Conservation (phyloP, 2,888 invertebrate species). For the Trachelus troglodyta region DNA sequence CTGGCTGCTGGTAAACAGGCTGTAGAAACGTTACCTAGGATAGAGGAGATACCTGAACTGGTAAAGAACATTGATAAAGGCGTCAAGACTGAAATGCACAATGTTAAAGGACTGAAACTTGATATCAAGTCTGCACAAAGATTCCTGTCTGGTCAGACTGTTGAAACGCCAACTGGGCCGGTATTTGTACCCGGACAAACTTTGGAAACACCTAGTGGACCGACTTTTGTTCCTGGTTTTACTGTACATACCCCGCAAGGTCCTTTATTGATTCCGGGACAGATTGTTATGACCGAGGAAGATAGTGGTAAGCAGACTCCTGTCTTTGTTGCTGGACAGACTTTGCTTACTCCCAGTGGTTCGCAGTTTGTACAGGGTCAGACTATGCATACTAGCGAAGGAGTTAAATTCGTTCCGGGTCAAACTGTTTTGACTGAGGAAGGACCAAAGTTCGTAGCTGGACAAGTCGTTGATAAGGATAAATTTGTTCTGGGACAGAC, state of each 20-base stretch:
- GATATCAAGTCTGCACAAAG: constrained; percentile 76
- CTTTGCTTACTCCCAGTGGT: constrained; percentile 70
- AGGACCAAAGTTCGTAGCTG: constrained; percentile 74
- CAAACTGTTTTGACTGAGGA: constrained; percentile 74
- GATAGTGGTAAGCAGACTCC: constrained; percentile 69
- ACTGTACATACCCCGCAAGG: constrained; percentile 77
- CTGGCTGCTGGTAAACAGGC: constrained; percentile 67
- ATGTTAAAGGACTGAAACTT: constrained; percentile 74
- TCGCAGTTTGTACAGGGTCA: constrained; percentile 74
- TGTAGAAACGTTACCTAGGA: constrained; percentile 71
- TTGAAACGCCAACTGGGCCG: constrained; percentile 77
- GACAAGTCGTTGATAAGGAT: constrained; percentile 68
- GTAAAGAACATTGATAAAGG: constrained; percentile 69
- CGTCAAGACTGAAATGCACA: constrained; percentile 71
- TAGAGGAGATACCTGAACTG: constrained; percentile 74
- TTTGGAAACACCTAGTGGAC: constrained; percentile 75
- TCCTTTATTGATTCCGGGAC: constrained; percentile 79
- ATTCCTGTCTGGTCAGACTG: constrained; percentile 79
- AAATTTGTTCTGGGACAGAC: constrained; percentile 63
- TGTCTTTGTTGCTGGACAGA: constrained; percentile 79
- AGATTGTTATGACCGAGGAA: constrained; percentile 71
- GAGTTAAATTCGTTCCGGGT: constrained; percentile 72
- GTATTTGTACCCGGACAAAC: constrained; percentile 83
- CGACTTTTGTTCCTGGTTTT: constrained; percentile 79
- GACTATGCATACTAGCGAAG: constrained; percentile 71